These are phyloP conservation scores for Pollachius pollachius DNA, from an alignment of 2,113 vertebrate genomes.

Conservation along the genomic window DNA sequence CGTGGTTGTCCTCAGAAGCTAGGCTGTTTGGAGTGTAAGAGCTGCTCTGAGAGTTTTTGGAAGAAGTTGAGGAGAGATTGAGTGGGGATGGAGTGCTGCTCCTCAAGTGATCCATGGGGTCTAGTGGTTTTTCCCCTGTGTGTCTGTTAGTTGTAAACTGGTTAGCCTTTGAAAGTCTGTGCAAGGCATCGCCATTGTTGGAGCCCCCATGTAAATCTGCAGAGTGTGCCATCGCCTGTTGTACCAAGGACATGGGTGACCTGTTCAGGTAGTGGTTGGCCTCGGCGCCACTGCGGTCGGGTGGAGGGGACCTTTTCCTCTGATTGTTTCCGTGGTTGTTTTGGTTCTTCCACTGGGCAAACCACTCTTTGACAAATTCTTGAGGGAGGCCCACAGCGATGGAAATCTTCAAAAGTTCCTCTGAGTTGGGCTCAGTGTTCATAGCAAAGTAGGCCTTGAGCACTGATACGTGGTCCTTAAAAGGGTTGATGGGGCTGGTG, in stretches of 20 bases:
- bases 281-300: conserved; percentile 80
- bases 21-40: conserved; percentile 97
- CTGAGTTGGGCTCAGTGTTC: conserved; percentile 95
- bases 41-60: conserved; percentile 96
- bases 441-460: conserved; percentile 95
- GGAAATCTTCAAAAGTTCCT: conserved; percentile 96
- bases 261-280: conserved; percentile 77
- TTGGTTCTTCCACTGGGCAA: conserved; percentile 87
- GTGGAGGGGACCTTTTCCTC: conserved; percentile 80
- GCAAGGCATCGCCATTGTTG: conserved; percentile 83
- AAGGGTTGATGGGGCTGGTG: conserved; percentile 84
- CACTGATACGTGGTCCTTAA: conserved; percentile 94
- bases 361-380: conserved; percentile 95
- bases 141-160: conserved; percentile 86
- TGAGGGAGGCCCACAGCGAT: conserved; percentile 93
- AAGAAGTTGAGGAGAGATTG: conserved; percentile 94
- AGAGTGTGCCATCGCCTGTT: conserved; percentile 81
- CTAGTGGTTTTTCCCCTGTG: conserved; percentile 78
- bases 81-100: conserved; percentile 92
- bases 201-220: conserved; percentile 85
- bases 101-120: conserved; percentile 86
- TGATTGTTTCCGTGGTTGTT: conserved; percentile 77
- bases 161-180: conserved; percentile 86
- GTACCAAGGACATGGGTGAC: conserved; percentile 73
- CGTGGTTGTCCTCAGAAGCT: conserved; percentile 88